Evolutionary conservation across 2,797 vertebrate genomes (phyloP), one percentile per base, ranked within the genome.

Genomic region (Xenopus petersii): DNA sequence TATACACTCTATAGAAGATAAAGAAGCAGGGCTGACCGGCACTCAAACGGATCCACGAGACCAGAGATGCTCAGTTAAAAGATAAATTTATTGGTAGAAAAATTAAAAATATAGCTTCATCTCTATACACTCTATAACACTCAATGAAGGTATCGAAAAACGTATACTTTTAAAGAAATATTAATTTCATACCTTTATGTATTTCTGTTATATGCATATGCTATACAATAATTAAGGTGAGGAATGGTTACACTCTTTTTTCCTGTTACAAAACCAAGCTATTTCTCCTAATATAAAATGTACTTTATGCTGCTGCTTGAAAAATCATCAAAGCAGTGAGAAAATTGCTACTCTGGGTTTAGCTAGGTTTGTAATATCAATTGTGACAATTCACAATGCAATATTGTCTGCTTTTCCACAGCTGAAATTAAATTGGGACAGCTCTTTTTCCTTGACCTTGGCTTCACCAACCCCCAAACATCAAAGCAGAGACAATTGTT

Each of bases 371-470:
- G 71, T 73, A 73, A 78, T 78, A 78, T 78, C 70, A 78, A 68
- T 77, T 73, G 75, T 73, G 75, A 77, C 70, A 77, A 77, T 77
- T 73, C 70, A 64, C 64, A 77, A 78, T 78, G 71, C 61, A 78
- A 78, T 78, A 78, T 69, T 51, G 63, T 68, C 66, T 65, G 49
- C 65, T 51, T 68, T 68, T 56, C 66, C 61, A 51, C 9, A 65
- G 46, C 54, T 51, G 64, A 73, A 68, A 77, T 77, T 71, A 73
- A 73, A 77, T 68, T 73, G 65, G 66, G 62, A 67, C 61, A 64
- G 70, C 70, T 69, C 54, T 67, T 16, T 67, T 67, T 30, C 12
- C 49, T 42, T 73, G 70, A 77, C 75, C 75, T 77, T 77, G 75
- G 21, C 42, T 63, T 68, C 51, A 58, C 33, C 48, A 67, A 11